Conservation (phyloP, 2,888 invertebrate genomes). For the Carterocephalus palaemon region DNA sequence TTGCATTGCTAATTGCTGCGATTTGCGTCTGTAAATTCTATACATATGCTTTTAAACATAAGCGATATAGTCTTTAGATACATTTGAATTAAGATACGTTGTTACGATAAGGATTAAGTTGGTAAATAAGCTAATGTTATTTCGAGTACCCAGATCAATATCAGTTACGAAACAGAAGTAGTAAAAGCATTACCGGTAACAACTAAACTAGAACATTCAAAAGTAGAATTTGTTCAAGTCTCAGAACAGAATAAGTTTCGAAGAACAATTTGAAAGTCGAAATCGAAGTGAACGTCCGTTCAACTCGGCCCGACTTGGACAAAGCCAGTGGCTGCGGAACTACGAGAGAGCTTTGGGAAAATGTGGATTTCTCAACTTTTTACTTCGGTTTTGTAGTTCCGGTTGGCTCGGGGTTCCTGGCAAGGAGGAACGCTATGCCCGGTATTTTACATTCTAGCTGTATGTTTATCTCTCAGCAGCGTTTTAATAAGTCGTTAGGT, state of each 20-base stretch:
- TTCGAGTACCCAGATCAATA: not conserved
- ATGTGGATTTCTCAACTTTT: constrained; percentile 32
- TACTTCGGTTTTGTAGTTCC: constrained; percentile 7
- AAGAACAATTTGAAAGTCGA: constrained; percentile 46
- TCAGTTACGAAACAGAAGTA: not conserved
- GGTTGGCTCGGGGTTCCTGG: not conserved
- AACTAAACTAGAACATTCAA: constrained; percentile 4
- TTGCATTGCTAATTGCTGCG: no score
- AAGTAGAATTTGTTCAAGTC: constrained; percentile 19
- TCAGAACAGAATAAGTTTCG: constrained; percentile 15
- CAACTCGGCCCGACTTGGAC: constrained; percentile 44
- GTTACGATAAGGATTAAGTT: no score
- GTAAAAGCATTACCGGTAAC: not conserved
- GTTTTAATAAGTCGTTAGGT: no score
- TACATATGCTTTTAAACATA: no score
- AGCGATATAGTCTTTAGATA: no score
- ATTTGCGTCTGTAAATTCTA: no score
- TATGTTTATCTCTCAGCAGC: no score
- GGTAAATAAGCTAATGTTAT: no score
- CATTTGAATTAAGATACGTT: no score
- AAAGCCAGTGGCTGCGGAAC: constrained; percentile 29
- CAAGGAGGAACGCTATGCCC: no score
- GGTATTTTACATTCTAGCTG: not conserved
- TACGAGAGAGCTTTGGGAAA: constrained; percentile 27
- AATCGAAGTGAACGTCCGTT: constrained; percentile 43